Percentiles rank a stretch among this genome's conserved stretches.
Evolutionary conservation across 2,888 invertebrate species (phyloP).

Genomic region (Thecocarcelia acutangulata): DNA sequence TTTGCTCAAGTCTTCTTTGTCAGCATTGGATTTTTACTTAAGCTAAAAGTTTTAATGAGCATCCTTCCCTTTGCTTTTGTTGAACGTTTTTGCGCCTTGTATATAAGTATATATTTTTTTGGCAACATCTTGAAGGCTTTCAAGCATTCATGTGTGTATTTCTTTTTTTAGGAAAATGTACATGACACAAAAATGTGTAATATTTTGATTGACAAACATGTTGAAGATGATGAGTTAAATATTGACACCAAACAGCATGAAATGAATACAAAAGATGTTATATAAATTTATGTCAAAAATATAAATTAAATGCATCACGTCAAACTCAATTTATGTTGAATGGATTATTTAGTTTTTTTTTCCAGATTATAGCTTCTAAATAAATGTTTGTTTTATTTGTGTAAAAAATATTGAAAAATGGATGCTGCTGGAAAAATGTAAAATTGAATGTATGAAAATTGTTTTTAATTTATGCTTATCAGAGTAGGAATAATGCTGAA

Average conservation of each 20-base stretch:
- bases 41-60: not conserved
- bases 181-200: constrained; percentile 11
- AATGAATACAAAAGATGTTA: constrained; percentile 15
- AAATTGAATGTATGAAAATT: too few species aligned
- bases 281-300: constrained; percentile 21
- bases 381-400: too few species aligned
- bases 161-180: not conserved
- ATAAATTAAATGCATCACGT: constrained; percentile 47
- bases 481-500: too few species aligned
- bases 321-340: constrained; percentile 27
- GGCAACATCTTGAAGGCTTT: constrained; percentile 48
- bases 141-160: not conserved
- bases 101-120: constrained; percentile 34
- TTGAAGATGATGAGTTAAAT: constrained; percentile 44
- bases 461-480: too few species aligned
- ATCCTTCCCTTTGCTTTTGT: not conserved
- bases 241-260: constrained; percentile 28
- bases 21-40: too few species aligned
- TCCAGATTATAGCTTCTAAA: not conserved
- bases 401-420: too few species aligned
- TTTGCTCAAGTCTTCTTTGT: too few species aligned
- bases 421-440: too few species aligned
- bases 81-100: constrained; percentile 2
- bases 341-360: not conserved
- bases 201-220: constrained; percentile 55